Percentiles rank a stretch among this genome's conserved stretches.
Conservation (phyloP, 1,140 invertebrate species). For the Steinernema feltiae region DNA sequence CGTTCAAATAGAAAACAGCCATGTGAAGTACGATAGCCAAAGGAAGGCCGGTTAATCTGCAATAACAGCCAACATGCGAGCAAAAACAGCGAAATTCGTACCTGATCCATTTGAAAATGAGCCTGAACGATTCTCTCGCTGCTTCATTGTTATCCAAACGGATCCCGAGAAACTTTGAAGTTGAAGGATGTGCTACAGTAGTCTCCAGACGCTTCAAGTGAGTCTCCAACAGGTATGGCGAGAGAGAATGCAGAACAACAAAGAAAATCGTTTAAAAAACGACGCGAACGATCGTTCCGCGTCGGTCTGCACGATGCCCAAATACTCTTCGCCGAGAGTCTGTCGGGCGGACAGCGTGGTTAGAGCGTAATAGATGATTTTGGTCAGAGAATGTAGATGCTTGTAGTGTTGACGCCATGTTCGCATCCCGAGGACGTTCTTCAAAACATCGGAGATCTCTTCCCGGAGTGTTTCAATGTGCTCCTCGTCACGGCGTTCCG, state of each 20-base stretch:
- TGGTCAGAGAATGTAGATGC: neutral
- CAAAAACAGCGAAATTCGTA: neutral
- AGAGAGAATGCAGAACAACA: neutral
- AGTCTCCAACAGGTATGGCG: neutral
- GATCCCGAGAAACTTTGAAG: neutral
- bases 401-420: neutral
- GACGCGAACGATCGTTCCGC: neutral
- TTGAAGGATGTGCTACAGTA: neutral
- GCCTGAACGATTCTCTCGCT: neutral
- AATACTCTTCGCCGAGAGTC: neutral
- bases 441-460: neutral
- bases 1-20: neutral
- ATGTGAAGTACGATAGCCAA: neutral
- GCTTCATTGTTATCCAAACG: neutral
- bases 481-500: neutral
- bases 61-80: neutral
- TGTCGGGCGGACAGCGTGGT: neutral
- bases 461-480: neutral
- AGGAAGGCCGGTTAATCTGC: neutral
- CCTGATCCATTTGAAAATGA: neutral
- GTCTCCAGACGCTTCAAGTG: neutral
- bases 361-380: too few relatives aligned
- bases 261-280: neutral
- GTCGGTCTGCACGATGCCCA: neutral
- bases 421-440: neutral